phyloP scores from a whole-genome alignment of 2,113 vertebrate species.

The Electrona antarctica region DNA sequence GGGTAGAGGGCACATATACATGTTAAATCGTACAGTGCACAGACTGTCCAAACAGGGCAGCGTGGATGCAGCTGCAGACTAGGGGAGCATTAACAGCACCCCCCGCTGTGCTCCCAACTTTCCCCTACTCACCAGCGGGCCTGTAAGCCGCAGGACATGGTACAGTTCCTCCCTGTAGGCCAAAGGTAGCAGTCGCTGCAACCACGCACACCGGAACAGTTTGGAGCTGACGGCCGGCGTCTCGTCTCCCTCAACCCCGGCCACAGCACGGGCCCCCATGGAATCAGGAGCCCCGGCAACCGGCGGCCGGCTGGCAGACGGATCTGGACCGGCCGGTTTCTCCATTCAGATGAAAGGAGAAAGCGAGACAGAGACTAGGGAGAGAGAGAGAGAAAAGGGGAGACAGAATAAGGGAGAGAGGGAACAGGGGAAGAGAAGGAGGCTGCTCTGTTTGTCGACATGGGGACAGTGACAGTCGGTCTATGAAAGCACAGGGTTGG shows the following conservation, averaged over 20 bases:
- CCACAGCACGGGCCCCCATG: constrained; percentile 19
- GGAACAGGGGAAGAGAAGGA: constrained; percentile 21
- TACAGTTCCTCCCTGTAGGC: constrained; percentile 79
- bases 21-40: too few relatives aligned
- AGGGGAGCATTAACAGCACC: not conserved
- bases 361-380: constrained; percentile 18
- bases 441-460: constrained; percentile 11
- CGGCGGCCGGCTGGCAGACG: constrained; percentile 31
- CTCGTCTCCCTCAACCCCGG: constrained; percentile 40
- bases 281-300: constrained; percentile 38
- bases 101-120: constrained; percentile 20
- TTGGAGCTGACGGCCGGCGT: constrained; percentile 51
- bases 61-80: too few relatives aligned
- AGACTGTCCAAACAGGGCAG: too few relatives aligned
- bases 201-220: constrained; percentile 58
- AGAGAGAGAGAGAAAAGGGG: constrained; percentile 12
- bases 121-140: constrained; percentile 76
- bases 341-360: constrained; percentile 67
- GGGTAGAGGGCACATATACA: too few relatives aligned
- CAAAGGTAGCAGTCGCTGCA: constrained; percentile 66
- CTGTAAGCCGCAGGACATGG: constrained; percentile 69
- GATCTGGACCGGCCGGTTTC: constrained; percentile 58
- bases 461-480: constrained; percentile 10
- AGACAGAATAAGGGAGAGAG: constrained; percentile 6
- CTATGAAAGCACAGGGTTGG: constrained; percentile 35